Conservation (phyloP, 2,797 vertebrate genomes). For the Microctenopoma stevenorrisi region DNA sequence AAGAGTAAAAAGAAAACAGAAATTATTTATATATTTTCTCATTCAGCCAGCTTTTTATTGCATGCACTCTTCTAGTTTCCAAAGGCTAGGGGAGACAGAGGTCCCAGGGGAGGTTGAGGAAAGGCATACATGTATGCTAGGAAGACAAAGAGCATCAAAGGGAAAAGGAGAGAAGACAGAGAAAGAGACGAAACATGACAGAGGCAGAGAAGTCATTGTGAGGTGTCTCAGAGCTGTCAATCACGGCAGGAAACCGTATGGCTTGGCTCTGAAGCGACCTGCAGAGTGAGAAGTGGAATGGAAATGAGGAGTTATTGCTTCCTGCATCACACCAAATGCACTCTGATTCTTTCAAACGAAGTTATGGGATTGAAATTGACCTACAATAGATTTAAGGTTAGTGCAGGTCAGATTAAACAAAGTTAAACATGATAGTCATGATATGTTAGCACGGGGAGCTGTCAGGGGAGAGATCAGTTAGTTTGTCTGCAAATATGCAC, state of each 20-base stretch:
- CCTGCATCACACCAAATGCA: conserved; percentile 42
- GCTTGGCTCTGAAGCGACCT: conserved; percentile 42
- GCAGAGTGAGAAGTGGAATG: conserved; percentile 52
- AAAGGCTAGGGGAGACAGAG: conserved; percentile 40
- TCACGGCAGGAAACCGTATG: conserved; percentile 40
- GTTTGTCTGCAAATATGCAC: too few relatives aligned
- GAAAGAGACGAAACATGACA: conserved; percentile 67
- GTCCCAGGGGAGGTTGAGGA: conserved; percentile 62
- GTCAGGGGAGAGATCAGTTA: too few relatives aligned
- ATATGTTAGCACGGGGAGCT: neutral
- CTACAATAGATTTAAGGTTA: conserved; percentile 9
- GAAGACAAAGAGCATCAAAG: conserved; percentile 68
- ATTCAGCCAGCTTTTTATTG: conserved; percentile 43
- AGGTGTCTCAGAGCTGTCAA: conserved; percentile 73
- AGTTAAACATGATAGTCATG: conserved; percentile 21
- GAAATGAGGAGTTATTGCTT: conserved; percentile 50
- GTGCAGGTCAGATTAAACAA: conserved; percentile 18
- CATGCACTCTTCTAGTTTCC: conserved; percentile 36
- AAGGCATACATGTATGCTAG: conserved; percentile 59
- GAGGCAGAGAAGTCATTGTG: conserved; percentile 62
- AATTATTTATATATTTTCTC: conserved; percentile 13
- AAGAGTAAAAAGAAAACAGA: conserved; percentile 36
- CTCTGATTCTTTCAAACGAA: conserved; percentile 31
- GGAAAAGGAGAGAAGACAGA: conserved; percentile 41
- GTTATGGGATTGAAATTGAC: conserved; percentile 20